Evolutionary conservation across 2,113 vertebrate genomes (phyloP), one percentile per base, ranked within the genome.

Genomic region (Petromus typicus): DNA sequence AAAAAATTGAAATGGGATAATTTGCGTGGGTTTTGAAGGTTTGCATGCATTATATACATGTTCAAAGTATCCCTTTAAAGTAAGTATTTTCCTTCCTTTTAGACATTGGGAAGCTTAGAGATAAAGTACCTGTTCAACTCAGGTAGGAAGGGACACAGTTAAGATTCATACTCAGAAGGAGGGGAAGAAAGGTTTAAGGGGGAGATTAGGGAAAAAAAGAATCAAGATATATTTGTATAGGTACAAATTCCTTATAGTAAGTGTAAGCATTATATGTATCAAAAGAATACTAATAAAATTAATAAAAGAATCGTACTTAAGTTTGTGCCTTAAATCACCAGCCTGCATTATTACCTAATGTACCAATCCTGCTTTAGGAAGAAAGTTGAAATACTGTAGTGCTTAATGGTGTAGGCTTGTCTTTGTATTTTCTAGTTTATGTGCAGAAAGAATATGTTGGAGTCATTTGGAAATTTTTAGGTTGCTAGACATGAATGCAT

Each of bases 291-390:
- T 22, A 32, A 23, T 71, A 71, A 71, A 40, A 71, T 71, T 71
- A 71, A 71, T 40, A 20, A 79, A 48, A 79, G 17, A n/a, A 12
- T 56, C 61, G 79, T 40, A 67, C 18, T 92, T 1, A 32, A 9
- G n/a, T 93, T 57, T 94, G 61, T 87, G 83, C 81, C n/a, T 91
- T 64, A 86, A 76, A 40, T 91, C n/a, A 73, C 57, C 16, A 84
- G 61, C 30, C 23, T 79, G 0, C 63, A 7, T 86, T 83, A 91
- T 40, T 95, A 54, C 51, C 25, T 87, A 71, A 45, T 17, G 40
- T 89, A 40, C 40, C 51, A 83, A 3, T 86, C 57, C 61, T 94
- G 11, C 43, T 4, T 61, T 86, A 16, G 10, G 48, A 90, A 45
- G n/a, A 59, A 84, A 51, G 14, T 76, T 90, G 84, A 91, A 94